Conservation (phyloP, 2,113 vertebrate species). For the Centropus unirufus region DNA sequence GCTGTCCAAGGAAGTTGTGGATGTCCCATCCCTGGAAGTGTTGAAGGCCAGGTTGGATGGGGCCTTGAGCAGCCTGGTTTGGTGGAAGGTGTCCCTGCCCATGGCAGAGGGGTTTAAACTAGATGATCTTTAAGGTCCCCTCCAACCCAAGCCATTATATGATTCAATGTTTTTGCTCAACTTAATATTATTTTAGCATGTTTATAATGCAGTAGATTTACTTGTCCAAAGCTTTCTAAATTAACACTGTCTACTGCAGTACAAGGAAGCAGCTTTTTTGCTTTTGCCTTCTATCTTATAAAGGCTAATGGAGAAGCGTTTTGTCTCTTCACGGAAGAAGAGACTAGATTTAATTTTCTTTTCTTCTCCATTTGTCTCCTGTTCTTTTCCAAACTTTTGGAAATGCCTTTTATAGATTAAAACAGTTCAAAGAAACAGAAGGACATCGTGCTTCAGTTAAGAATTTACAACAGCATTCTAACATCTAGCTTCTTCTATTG, state of each 20-base stretch:
- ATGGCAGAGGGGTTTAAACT: too few species aligned
- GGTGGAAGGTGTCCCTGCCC: too few species aligned
- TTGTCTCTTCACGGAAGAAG: neutral
- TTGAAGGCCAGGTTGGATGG: too few species aligned
- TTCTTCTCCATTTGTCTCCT: neutral
- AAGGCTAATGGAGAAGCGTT: neutral
- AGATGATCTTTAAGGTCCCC: too few species aligned
- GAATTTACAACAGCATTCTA: neutral
- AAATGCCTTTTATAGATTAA: conserved; percentile 1
- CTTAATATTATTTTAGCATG: neutral
- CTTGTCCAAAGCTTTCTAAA: neutral
- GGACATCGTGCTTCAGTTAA: neutral
- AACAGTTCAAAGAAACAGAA: neutral
- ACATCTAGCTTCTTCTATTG: neutral
- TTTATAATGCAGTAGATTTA: neutral
- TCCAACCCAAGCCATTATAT: too few species aligned
- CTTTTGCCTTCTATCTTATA: conserved; percentile 19
- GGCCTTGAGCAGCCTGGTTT: too few species aligned
- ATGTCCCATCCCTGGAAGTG: too few species aligned
- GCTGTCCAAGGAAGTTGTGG: too few species aligned
- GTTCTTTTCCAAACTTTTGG: neutral
- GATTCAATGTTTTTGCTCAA: neutral
- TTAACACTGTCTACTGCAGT: neutral
- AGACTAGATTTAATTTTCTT: neutral
- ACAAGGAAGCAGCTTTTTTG: neutral